Conservation (phyloP, 2,888 invertebrate species). For the Latheticus oryzae region DNA sequence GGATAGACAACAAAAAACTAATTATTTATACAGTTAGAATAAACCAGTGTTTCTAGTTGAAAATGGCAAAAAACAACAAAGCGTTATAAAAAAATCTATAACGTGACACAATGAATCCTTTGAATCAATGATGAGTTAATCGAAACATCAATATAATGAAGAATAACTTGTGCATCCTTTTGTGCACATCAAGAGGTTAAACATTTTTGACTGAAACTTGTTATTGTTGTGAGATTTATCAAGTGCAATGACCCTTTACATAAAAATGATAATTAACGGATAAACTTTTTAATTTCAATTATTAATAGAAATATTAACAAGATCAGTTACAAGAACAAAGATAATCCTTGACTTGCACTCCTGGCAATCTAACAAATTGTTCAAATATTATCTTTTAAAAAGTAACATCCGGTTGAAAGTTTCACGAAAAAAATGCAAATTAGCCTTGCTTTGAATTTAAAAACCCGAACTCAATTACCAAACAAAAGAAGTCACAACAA, state of each 20-base stretch:
- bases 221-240: conserved; percentile 12
- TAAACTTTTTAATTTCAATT: too few relatives aligned
- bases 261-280: not conserved
- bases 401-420: conserved; percentile 10
- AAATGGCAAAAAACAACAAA: too few relatives aligned
- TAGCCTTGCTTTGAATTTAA: too few relatives aligned
- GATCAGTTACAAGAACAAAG: conserved; percentile 26
- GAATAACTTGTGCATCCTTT: too few relatives aligned
- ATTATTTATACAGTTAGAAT: conserved; percentile 1
- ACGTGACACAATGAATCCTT: conserved; percentile 1
- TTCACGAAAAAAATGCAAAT: conserved; percentile 11
- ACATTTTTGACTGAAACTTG: too few relatives aligned
- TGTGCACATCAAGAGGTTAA: conserved; percentile 5
- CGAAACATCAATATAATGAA: conserved; percentile 26
- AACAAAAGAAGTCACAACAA: too few relatives aligned
- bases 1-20: not conserved
- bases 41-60: too few relatives aligned
- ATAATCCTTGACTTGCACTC: conserved; percentile 16
- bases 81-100: conserved; percentile 24
- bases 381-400: conserved; percentile 2
- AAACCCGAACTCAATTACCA: too few relatives aligned
- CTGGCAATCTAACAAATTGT: conserved; percentile 5
- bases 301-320: conserved; percentile 6
- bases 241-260: conserved; percentile 4
- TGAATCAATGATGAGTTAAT: conserved; percentile 28